A percentile compares a stretch with the other conserved stretches of the same genome.
Evolutionary conservation across 2,797 vertebrate species (phyloP).

Genomic region (Prunella strophiata): DNA sequence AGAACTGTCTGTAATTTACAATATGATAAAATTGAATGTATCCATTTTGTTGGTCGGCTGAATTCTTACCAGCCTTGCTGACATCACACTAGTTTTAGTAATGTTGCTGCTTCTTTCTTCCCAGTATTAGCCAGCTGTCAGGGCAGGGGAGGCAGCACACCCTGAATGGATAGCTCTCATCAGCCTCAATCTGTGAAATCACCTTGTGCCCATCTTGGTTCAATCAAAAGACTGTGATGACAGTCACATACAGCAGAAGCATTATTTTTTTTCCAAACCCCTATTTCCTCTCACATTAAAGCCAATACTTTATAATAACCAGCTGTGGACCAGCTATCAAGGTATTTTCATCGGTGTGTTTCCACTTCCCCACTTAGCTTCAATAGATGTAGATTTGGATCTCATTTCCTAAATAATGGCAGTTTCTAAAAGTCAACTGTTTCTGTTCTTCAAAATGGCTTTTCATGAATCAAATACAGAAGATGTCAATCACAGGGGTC

Average conservation of each 20-base stretch:
- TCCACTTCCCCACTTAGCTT: background rate
- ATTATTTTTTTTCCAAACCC: background rate
- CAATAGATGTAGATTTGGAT: background rate
- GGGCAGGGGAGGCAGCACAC: background rate
- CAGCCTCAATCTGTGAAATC: background rate
- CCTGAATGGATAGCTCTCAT: background rate
- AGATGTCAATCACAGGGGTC: background rate
- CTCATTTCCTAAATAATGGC: background rate
- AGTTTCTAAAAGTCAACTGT: background rate
- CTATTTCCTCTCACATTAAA: background rate
- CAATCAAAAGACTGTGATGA: background rate
- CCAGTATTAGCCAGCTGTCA: background rate
- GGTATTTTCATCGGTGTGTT: background rate
- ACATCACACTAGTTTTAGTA: background rate
- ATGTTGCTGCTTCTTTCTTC: background rate
- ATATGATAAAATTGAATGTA: background rate
- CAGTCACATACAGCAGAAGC: background rate
- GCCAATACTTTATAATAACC: background rate
- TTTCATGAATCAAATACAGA: background rate
- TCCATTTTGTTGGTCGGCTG: background rate
- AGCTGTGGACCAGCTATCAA: background rate
- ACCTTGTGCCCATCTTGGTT: background rate
- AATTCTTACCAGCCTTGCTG: background rate
- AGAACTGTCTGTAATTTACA: background rate
- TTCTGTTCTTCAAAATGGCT: slow-evolving; percentile 3